phyloP scores from a whole-genome alignment of 2,113 vertebrate genomes.

The Peromyscus leucopus region DNA sequence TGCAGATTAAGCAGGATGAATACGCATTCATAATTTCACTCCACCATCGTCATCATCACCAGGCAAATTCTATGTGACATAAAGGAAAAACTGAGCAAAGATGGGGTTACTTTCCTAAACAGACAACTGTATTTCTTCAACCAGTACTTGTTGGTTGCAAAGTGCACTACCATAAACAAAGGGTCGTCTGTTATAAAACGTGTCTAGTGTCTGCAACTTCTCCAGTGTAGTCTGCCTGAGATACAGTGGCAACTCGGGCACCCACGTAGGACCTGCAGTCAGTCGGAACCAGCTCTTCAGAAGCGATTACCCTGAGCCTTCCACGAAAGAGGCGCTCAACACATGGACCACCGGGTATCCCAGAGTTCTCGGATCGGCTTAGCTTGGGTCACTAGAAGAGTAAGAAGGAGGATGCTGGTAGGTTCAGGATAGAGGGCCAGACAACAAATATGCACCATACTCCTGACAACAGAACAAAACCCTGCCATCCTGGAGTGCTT shows the following conservation, averaged over 20 bases:
- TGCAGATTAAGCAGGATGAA: neutral
- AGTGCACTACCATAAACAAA: neutral
- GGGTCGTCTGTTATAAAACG: neutral
- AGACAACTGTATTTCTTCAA: conserved; percentile 6
- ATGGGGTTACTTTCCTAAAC: neutral
- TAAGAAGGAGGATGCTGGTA: neutral
- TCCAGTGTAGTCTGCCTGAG: neutral
- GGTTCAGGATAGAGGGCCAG: neutral
- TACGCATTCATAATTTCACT: neutral
- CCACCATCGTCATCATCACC: neutral
- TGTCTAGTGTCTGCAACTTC: neutral
- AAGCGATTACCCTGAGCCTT: neutral
- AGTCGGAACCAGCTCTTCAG: neutral
- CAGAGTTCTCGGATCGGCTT: neutral
- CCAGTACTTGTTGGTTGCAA: neutral
- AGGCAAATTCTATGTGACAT: neutral
- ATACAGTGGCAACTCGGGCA: neutral
- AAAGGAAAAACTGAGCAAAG: neutral
- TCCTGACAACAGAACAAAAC: neutral
- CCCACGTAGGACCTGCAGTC: neutral
- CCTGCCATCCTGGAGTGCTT: neutral
- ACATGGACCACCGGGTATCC: neutral
- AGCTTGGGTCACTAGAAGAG: neutral
- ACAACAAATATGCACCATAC: neutral
- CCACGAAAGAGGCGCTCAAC: fast-evolving